Evolutionary conservation across 2,113 vertebrate genomes (phyloP).

Genomic region (Chloebia gouldiae): DNA sequence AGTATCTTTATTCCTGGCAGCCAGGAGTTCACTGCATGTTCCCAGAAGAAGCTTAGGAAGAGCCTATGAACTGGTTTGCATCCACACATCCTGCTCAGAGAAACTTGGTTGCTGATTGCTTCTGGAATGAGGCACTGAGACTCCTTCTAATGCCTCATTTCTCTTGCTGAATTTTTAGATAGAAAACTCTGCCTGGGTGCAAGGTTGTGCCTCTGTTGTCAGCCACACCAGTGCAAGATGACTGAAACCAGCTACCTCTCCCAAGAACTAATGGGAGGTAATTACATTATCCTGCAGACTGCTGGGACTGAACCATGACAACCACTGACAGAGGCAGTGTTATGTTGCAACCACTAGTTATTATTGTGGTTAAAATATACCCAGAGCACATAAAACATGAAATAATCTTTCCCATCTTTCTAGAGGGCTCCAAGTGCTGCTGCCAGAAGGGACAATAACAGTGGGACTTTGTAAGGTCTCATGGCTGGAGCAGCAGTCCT

Average conservation of each 20-base stretch:
- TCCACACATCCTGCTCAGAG: neutral
- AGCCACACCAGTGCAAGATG: neutral
- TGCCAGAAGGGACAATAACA: neutral
- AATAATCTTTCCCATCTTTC: neutral
- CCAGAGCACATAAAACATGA: neutral
- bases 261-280: neutral
- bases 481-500: neutral
- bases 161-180: neutral
- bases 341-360: neutral
- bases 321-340: neutral
- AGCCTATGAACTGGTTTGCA: neutral
- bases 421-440: neutral
- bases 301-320: neutral
- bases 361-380: slow-evolving; percentile 23
- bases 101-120: neutral
- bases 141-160: neutral
- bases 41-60: neutral
- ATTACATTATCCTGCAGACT: neutral
- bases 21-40: neutral
- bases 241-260: neutral
- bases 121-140: neutral
- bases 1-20: neutral
- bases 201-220: neutral
- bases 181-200: neutral
- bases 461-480: neutral